Base-by-base conservation (phyloP, 2,888 invertebrate species). In the Hemistola chrysoprasaria region DNA sequence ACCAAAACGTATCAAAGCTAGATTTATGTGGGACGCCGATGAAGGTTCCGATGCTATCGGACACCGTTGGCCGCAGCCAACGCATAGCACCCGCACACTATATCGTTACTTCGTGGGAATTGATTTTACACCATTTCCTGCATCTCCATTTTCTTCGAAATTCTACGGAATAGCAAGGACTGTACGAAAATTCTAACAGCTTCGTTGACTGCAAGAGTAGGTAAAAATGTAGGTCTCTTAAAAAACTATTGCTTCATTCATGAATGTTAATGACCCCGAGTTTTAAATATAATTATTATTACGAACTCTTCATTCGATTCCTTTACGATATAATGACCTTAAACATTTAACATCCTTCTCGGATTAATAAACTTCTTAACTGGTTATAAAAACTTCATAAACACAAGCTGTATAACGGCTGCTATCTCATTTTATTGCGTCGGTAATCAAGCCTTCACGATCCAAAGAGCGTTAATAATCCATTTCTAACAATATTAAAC, bases 1-100 rank as follows among this genome's bases (percentile, higher is more conserved):
- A 86, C 87, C 87, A 86, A 87, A 85, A 83, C 78, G 78, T 82
- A 84, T 85, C 84, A 78, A 85, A 86, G 78, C 77, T 65, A 82
- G 84, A 88, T 88, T 88, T 87, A 87, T 87, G 84, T 78, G 68
- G 67, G 59, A 34, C 59, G 65, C 77, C 78, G 83, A 77, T 75
- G 85, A 84, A 81, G 78, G 76, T 78, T 64, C 59, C 69, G 84
- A 87, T 85, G 64, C 70, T 85, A 86, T 87, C 83, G 65, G 58
- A 59, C 53, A 62, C 60, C 61, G 22, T 37, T 34, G 37, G 22
- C 40, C 33, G 26, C 41, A 25, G 8, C 22, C 23, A 28, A 42
- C 37, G 42, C 42, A 29, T 16, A 2, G 16, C 16, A 4, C 4
- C 16, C 16, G 56, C 61, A 46, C 48, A 44, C 56, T 54, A 63